phyloP scores from a whole-genome alignment of 1,140 invertebrate genomes.

The Aradophagus sp. region DNA sequence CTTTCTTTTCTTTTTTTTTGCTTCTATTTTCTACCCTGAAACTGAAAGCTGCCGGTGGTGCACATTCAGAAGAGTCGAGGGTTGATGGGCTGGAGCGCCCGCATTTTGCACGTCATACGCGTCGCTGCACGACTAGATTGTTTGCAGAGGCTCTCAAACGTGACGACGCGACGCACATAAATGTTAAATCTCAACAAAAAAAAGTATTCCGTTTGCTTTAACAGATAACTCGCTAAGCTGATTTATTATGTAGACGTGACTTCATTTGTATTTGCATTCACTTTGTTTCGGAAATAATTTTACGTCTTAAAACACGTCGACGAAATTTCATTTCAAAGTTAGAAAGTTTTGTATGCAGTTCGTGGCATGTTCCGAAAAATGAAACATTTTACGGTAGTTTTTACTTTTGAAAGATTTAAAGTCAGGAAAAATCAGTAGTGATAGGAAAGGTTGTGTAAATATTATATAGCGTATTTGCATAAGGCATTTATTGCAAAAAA shows the following conservation, averaged over 20 bases:
- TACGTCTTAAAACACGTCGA: too few species aligned
- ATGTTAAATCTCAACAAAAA: slow-evolving; percentile 50
- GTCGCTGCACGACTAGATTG: slow-evolving; percentile 75
- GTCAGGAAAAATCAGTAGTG: too few species aligned
- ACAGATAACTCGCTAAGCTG: slow-evolving; percentile 52
- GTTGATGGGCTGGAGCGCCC: slow-evolving; percentile 71
- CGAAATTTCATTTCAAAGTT: too few species aligned
- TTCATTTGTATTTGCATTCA: slow-evolving; percentile 8
- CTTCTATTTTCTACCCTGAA: slow-evolving; percentile 40
- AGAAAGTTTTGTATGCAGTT: too few species aligned
- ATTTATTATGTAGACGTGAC: slow-evolving; percentile 39
- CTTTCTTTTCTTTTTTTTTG: slow-evolving; percentile 19
- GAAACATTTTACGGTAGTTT: too few species aligned
- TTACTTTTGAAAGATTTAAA: too few species aligned
- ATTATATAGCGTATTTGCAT: too few species aligned
- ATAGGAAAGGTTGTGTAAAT: too few species aligned
- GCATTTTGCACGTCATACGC: slow-evolving; percentile 76
- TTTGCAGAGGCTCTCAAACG: slow-evolving; percentile 76
- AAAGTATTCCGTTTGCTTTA: slow-evolving; percentile 38
- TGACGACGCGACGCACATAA: slow-evolving; percentile 10
- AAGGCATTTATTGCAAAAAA: too few species aligned
- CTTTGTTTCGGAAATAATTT: too few species aligned
- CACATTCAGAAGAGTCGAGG: slow-evolving; percentile 48
- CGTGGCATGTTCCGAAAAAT: too few species aligned
- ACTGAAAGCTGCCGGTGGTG: slow-evolving; percentile 54